Base-by-base conservation (phyloP, 2,113 vertebrate species). In the Procavia capensis region DNA sequence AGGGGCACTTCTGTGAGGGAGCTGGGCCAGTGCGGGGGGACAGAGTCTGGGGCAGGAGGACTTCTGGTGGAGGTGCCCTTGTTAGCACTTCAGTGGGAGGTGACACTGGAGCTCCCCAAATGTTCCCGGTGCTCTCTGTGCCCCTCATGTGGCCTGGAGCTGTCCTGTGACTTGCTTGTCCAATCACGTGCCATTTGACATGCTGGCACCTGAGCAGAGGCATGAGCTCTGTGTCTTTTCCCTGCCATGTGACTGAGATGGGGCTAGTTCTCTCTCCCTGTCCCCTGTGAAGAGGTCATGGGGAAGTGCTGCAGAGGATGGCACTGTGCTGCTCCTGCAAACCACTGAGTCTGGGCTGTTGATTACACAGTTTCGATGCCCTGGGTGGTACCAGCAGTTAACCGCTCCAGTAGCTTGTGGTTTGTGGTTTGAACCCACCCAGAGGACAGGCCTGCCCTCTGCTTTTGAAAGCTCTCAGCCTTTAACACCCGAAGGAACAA, bases 1-100 rank as follows among this genome's bases (percentile, higher is more conserved):
- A 5, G 50, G 0, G 0, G 36, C 4, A 5, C 1, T 1, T 34
- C 50, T 34, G 0, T 0, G 6, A 29, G 43, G 3, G 1, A 50
- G 20, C 17, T n/a, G 34, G 70, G 24, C 68, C 54, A 17, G 36
- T 5, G 19, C 34, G 17, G 68, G 54, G 82, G 27, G 0, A 17
- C 0, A 74, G 47, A 20, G 45, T 6, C 6, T 4, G 1, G 0
- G 4, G 29, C 13, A 9, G 34, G 22, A 3, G 19, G n/a, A n/a
- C n/a, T 10, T 2, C 1, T 5, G 36, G 9, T 7, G 59, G n/a
- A 0, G 9, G 36, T 4, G 2, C 5, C 50, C 39, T 88, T n/a
- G 6, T n/a, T 25, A 20, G 36, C 6, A 6, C 8, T 11, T 16
- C 11, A 16, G 29, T 5, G 1, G 70, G 29, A 9, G 20, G 66